phyloP scores from a whole-genome alignment of 2,797 vertebrate genomes.

The Oophaga sylvatica region DNA sequence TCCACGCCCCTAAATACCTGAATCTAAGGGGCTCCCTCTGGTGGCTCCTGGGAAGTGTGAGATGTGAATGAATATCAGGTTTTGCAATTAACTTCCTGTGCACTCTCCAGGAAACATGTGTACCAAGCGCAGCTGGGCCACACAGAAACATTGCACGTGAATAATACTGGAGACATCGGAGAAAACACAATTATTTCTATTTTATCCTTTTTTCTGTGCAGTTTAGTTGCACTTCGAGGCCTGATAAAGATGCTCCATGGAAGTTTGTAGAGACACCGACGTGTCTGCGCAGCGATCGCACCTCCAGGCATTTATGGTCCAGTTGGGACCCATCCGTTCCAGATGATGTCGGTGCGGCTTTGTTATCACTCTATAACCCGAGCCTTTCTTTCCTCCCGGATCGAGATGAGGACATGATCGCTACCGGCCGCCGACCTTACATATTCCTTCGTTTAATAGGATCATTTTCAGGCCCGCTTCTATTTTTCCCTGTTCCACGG shows the following conservation, averaged over 20 bases:
- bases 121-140: no score
- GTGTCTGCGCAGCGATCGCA: background rate
- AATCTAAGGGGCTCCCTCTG: no score
- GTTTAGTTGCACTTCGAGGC: background rate
- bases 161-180: background rate
- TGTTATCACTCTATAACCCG: background rate
- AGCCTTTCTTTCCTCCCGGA: background rate
- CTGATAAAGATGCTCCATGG: background rate
- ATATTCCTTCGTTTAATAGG: background rate
- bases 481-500: background rate
- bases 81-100: no score
- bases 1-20: no score
- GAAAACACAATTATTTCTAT: background rate
- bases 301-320: background rate
- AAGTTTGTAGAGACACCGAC: background rate
- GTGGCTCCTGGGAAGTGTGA: no score
- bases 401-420: background rate
- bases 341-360: background rate
- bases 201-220: conserved; percentile 8
- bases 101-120: no score
- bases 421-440: background rate
- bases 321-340: conserved; percentile 11
- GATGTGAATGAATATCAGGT: no score
- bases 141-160: no score
- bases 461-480: background rate